phyloP scores from a whole-genome alignment of 2,888 invertebrate genomes.

The Drosophila niveifrons region DNA sequence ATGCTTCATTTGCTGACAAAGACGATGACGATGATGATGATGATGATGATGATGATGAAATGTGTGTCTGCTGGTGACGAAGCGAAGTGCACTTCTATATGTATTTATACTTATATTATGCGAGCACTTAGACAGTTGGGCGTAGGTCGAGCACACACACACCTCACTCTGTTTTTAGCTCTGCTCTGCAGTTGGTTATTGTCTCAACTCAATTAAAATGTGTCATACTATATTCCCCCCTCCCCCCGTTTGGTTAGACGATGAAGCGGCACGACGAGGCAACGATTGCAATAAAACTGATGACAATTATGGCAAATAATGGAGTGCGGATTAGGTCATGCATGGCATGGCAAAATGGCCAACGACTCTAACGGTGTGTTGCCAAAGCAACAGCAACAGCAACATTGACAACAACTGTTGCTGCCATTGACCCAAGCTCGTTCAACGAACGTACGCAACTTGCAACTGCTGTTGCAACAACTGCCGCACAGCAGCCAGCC shows the following conservation, averaged over 20 bases:
- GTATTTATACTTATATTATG: constrained; percentile 27
- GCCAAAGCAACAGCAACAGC: constrained; percentile 24
- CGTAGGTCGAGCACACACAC: constrained; percentile 54
- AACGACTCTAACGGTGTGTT: constrained; percentile 50
- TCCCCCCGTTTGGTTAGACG: not conserved
- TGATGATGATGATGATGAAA: constrained; percentile 14
- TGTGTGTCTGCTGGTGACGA: constrained; percentile 17
- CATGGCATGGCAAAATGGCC: constrained; percentile 58
- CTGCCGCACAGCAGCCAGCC: constrained; percentile 45
- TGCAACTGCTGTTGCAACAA: constrained; percentile 16
- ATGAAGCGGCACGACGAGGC: constrained; percentile 3
- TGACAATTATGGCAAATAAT: constrained; percentile 61
- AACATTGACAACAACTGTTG: constrained; percentile 5
- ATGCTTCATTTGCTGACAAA: constrained; percentile 49
- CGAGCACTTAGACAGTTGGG: constrained; percentile 41
- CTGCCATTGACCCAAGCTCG: constrained; percentile 58
- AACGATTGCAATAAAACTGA: constrained; percentile 39
- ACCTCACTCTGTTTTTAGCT: constrained; percentile 33
- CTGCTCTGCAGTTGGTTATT: constrained; percentile 6
- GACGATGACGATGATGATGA: constrained; percentile 33
- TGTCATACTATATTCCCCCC: constrained; percentile 26
- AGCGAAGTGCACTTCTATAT: constrained; percentile 35
- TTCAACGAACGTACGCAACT: constrained; percentile 50
- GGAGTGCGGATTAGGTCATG: constrained; percentile 65
- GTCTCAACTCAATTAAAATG: constrained; percentile 52